Evolutionary conservation across 2,888 invertebrate genomes (phyloP).

Genomic region (Cremastobaeus sp.): DNA sequence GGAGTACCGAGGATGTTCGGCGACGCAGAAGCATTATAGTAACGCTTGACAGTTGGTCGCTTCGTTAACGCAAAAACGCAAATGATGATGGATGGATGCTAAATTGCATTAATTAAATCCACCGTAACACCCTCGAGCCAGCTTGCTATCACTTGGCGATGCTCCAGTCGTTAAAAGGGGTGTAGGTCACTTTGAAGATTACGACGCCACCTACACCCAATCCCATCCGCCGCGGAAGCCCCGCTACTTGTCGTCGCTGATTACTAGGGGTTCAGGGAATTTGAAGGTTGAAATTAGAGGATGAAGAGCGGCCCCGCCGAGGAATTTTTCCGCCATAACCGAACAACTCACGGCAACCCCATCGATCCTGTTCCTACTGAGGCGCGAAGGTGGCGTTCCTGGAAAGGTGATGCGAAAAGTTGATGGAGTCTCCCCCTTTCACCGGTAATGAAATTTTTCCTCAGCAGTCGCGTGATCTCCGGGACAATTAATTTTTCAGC

Average conservation of each 20-base stretch:
- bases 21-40: slow-evolving; percentile 70
- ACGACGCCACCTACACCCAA: slow-evolving; percentile 62
- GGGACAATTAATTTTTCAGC: too few species aligned
- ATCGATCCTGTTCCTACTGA: too few species aligned
- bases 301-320: neutral
- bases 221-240: slow-evolving; percentile 38
- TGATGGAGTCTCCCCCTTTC: too few species aligned
- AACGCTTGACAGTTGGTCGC: slow-evolving; percentile 60
- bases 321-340: neutral
- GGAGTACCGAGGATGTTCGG: slow-evolving; percentile 65
- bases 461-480: too few species aligned
- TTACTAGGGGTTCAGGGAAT: slow-evolving; percentile 37
- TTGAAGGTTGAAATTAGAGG: slow-evolving; percentile 23
- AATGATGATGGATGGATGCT: slow-evolving; percentile 78
- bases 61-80: slow-evolving; percentile 77
- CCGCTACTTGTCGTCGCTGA: slow-evolving; percentile 37
- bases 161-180: slow-evolving; percentile 72
- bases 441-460: neutral
- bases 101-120: slow-evolving; percentile 78
- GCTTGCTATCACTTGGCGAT: slow-evolving; percentile 71
- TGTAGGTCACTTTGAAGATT: slow-evolving; percentile 76
- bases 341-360: too few species aligned
- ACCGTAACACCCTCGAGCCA: slow-evolving; percentile 73
- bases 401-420: too few species aligned
- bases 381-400: too few species aligned